Evolutionary conservation across 2,113 vertebrate species (phyloP), one percentile per base, ranked within the genome.

Genomic region (Montifringilla adamsi): DNA sequence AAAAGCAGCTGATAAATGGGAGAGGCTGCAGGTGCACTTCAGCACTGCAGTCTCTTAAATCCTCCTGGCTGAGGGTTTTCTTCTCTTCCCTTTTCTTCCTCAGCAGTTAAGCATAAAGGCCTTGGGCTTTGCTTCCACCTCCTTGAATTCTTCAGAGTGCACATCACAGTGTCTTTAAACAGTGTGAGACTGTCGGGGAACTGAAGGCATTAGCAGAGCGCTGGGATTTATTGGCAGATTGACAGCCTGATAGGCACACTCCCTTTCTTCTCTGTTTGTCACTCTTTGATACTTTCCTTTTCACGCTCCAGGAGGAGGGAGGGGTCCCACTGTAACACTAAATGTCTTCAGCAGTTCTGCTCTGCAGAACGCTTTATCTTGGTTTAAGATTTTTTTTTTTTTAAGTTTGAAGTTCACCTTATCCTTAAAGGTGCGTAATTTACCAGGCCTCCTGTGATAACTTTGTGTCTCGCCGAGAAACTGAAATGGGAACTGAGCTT

Each of bases 221-320:
- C 86, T 53, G 94, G 93, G 95, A 91, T 95, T 95, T 94, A 95
- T 94, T 95, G 94, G 93, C 95, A 95, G 94, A 87, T 95, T 95
- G 95, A 92, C 95, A 96, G 63, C 75, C 93, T 74, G 96, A 95
- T 96, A 92, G 93, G 93, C 81, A 60, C 24, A 4, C 81, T 91
- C 47, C 74, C 73, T 94, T 97, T 93, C 89, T 92, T 95, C 90
- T 79, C 64, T 77, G 84, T 89, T 95, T 90, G 93, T 89, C 91
- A 24, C 87, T 94, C 86, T 91, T 77, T 95, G 94, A 89, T 94
- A 87, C 81, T 85, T 90, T 13, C 81, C 74, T 93, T 96, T 93
- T 83, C 87, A 23, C 76, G 6, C 87, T 95, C 62, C 72, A 9
- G 76, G 70, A 46, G 89, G 67, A 93, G 43, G 67, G 84, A 81